Conservation (phyloP, 2,797 vertebrate genomes). For the Catamblyrhynchus diadema region DNA sequence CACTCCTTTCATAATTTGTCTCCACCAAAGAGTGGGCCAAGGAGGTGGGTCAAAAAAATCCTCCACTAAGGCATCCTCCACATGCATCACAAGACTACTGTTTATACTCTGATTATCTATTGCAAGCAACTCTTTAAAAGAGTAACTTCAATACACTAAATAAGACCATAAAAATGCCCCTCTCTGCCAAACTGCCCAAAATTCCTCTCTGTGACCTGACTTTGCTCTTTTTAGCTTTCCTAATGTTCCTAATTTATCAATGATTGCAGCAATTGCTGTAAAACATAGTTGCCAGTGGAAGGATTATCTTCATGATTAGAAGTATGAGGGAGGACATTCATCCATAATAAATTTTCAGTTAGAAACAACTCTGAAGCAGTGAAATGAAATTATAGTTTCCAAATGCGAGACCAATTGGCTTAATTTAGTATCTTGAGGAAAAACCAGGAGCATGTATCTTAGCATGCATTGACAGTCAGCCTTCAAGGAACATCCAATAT, state of each 20-base stretch:
- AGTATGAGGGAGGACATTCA: not conserved
- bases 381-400: not conserved
- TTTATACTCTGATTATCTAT: not conserved
- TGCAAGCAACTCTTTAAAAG: not conserved
- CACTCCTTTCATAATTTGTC: not conserved
- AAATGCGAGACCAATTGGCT: not conserved
- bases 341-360: not conserved
- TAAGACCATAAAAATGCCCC: not conserved
- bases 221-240: not conserved
- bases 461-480: not conserved
- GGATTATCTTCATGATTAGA: not conserved
- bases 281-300: not conserved
- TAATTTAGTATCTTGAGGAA: not conserved
- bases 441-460: not conserved
- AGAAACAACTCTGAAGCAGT: not conserved
- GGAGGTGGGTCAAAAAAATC: not conserved
- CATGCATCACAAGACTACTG: not conserved
- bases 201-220: not conserved
- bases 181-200: not conserved
- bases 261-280: not conserved
- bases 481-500: not conserved
- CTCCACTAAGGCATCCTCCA: not conserved
- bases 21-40: not conserved
- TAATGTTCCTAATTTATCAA: not conserved
- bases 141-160: not conserved